These are phyloP conservation scores for Noctua janthina DNA, from an alignment of 2,888 invertebrate species.

Conservation along the genomic window DNA sequence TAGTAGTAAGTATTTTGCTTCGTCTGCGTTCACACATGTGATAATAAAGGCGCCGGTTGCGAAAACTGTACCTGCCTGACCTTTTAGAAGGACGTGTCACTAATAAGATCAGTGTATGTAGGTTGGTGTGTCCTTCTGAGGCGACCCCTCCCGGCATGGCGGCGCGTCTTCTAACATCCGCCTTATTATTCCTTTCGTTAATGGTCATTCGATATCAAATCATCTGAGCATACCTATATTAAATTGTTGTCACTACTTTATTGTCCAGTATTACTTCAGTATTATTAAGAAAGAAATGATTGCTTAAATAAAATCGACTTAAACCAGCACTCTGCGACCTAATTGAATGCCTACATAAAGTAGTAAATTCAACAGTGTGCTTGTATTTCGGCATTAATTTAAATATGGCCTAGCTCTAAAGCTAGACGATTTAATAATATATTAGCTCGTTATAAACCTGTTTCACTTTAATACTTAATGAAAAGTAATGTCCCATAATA, in stretches of 20 bases:
- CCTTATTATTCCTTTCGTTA: not conserved
- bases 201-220: constrained; percentile 11
- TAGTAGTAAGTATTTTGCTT: not conserved
- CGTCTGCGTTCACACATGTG: not conserved
- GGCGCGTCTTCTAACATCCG: not conserved
- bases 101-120: constrained; percentile 27
- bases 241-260: not conserved
- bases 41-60: not conserved
- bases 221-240: not conserved
- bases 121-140: not conserved
- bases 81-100: constrained; percentile 10
- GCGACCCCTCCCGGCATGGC: not conserved
- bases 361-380: not conserved
- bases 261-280: not conserved
- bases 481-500: constrained; percentile 13
- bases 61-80: constrained; percentile 35
- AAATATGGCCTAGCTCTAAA: not conserved
- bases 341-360: not conserved
- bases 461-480: not conserved
- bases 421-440: too few species aligned
- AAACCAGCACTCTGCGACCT: not conserved
- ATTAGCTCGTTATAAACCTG: not conserved
- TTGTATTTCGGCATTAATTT: not conserved
- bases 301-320: not conserved
- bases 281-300: not conserved